A percentile compares a stretch with the other conserved stretches of the same genome.
Conservation (phyloP, 1,140 invertebrate genomes). For the Drosophila burlai region DNA sequence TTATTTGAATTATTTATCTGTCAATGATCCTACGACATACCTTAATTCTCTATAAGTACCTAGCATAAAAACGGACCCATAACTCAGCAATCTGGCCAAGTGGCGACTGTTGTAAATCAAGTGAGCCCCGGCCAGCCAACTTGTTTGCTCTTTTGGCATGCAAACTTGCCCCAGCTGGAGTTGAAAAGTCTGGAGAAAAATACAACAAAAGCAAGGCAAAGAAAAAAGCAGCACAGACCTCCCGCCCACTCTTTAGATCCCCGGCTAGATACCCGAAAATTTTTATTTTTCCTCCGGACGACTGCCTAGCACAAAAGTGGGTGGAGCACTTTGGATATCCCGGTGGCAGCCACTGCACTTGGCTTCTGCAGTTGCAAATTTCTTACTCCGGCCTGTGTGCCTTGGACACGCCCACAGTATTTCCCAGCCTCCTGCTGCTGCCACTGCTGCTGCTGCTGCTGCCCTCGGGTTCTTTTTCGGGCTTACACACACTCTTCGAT, state of each 20-base stretch:
- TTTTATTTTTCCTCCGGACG: constrained; percentile 18
- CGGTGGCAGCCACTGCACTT: constrained; percentile 68
- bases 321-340: constrained; percentile 53
- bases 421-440: constrained; percentile 21
- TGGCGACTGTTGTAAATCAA: constrained; percentile 66
- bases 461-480: constrained; percentile 44
- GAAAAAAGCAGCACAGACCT: neutral
- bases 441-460: constrained; percentile 10
- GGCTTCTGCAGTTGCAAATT: constrained; percentile 70
- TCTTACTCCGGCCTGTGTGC: constrained; percentile 49
- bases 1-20: too few species aligned
- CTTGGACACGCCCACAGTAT: constrained; percentile 48
- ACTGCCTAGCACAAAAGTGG: constrained; percentile 51
- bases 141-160: constrained; percentile 55
- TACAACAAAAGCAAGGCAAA: neutral
- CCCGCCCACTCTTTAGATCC: constrained; percentile 48
- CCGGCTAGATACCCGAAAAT: constrained; percentile 57
- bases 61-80: constrained; percentile 25
- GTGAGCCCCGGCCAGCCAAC: constrained; percentile 45
- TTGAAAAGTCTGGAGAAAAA: constrained; percentile 16
- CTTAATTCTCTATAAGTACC: neutral
- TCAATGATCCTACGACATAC: neutral
- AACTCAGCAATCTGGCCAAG: constrained; percentile 41
- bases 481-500: constrained; percentile 20
- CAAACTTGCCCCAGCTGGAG: constrained; percentile 51